phyloP scores from a whole-genome alignment of 2,113 vertebrate species.

The Pteruthius melanotis region DNA sequence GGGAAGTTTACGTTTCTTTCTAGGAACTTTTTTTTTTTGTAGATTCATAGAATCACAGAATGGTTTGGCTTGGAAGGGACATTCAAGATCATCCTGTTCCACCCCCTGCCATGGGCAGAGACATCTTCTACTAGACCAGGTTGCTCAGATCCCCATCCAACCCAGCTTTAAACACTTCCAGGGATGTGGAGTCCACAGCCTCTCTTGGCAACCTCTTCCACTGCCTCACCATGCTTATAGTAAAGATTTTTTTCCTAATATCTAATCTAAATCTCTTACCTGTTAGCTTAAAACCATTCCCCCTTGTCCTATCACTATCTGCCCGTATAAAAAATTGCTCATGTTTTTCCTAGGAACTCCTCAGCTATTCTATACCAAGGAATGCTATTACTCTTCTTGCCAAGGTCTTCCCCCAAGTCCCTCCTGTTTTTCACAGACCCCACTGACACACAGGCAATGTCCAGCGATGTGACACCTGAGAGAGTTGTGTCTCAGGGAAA shows the following conservation, averaged over 20 bases:
- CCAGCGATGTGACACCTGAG: accelerated
- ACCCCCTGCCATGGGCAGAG: not conserved
- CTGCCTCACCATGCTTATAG: not conserved
- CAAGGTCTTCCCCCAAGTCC: not conserved
- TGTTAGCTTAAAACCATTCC: not conserved
- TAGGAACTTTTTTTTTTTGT: not conserved
- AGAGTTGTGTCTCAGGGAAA: not conserved
- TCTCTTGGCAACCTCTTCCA: not conserved
- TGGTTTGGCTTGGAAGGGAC: not conserved
- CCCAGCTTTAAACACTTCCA: accelerated
- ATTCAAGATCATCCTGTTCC: not conserved
- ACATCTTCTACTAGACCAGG: not conserved
- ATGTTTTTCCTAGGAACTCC: not conserved
- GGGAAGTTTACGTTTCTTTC: not conserved
- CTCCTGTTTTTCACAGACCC: not conserved
- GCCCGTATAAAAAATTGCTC: not conserved
- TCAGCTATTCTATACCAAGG: not conserved
- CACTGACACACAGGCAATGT: not conserved
- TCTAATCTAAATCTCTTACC: not conserved
- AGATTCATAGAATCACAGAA: not conserved
- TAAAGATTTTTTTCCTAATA: not conserved
- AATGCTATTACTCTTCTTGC: not conserved
- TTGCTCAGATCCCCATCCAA: not conserved
- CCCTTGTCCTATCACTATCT: not conserved
- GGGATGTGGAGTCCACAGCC: not conserved